Conservation (phyloP, 2,888 invertebrate genomes). For the Aleiodes testaceus region DNA sequence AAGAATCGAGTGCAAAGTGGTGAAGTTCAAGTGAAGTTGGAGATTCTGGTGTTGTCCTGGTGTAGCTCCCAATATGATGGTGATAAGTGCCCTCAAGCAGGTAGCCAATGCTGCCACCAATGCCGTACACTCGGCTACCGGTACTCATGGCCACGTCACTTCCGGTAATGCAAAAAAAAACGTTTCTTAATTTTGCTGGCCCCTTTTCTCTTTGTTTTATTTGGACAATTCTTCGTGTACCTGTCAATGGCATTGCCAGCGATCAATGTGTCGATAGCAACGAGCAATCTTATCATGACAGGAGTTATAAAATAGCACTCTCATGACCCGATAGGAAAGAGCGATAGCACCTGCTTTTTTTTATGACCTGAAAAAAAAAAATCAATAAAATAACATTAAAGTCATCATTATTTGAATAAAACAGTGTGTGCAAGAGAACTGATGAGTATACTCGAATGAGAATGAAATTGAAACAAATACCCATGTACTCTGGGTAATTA, state of each 20-base stretch:
- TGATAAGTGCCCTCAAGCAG: constrained; percentile 68
- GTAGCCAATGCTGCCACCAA: constrained; percentile 68
- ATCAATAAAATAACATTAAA: not conserved
- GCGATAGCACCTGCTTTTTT: constrained; percentile 1
- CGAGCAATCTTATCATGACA: not conserved
- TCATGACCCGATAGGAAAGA: not conserved
- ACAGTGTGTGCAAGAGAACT: not conserved
- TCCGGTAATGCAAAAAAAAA: constrained; percentile 57
- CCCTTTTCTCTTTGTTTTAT: not conserved
- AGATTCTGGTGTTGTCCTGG: not conserved
- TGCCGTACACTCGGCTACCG: constrained; percentile 66
- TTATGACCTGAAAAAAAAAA: not conserved
- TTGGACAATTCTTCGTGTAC: not conserved
- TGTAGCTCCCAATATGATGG: constrained; percentile 60
- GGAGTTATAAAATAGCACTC: not conserved
- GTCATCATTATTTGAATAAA: not conserved
- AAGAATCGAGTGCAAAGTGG: constrained; percentile 18
- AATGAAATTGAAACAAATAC: constrained; percentile 14
- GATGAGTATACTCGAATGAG: not conserved
- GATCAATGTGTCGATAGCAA: constrained; percentile 19
- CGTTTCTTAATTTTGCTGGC: constrained; percentile 5
- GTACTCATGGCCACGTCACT: constrained; percentile 58
- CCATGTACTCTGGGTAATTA: not conserved
- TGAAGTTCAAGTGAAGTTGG: not conserved
- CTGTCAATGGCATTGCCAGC: not conserved